Conservation (phyloP, 2,113 vertebrate species). For the Ivindomyrus marchei region DNA sequence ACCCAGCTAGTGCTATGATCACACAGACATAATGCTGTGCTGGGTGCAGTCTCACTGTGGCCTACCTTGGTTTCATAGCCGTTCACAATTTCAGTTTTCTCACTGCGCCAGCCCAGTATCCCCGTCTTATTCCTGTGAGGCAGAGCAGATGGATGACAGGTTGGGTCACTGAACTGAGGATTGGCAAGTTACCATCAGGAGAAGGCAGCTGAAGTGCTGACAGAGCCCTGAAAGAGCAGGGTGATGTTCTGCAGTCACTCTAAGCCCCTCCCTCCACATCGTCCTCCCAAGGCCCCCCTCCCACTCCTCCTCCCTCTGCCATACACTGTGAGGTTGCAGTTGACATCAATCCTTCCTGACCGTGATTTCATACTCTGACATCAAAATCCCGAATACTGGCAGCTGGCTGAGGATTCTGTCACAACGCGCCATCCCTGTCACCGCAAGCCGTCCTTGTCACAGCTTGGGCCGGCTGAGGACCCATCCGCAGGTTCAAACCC, state of each 20-base stretch:
- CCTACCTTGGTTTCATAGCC: slow-evolving; percentile 94
- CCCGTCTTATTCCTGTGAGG: slow-evolving; percentile 86
- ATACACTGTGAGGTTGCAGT: slow-evolving; percentile 19
- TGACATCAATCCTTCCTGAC: not conserved
- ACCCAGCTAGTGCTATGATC: not conserved
- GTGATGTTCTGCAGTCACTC: not conserved
- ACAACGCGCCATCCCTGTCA: not conserved
- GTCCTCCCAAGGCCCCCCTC: not conserved
- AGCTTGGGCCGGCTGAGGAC: not conserved
- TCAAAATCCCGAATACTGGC: not conserved
- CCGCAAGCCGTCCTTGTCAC: not conserved
- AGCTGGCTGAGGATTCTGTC: not conserved
- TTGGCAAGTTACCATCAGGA: not conserved
- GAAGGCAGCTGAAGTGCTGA: not conserved
- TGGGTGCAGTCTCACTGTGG: not conserved
- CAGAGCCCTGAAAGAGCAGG: not conserved
- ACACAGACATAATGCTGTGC: not conserved
- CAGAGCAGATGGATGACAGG: slow-evolving; percentile 13
- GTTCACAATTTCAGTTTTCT: slow-evolving; percentile 91
- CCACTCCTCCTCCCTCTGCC: slow-evolving; percentile 49
- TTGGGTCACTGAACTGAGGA: not conserved
- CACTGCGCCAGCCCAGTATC: slow-evolving; percentile 92
- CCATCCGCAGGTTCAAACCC: not conserved
- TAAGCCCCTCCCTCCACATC: slow-evolving; percentile 48
- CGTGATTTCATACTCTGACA: not conserved